Evolutionary conservation across 2,797 vertebrate species (phyloP).

Genomic region (Dendrocincla fuliginosa): DNA sequence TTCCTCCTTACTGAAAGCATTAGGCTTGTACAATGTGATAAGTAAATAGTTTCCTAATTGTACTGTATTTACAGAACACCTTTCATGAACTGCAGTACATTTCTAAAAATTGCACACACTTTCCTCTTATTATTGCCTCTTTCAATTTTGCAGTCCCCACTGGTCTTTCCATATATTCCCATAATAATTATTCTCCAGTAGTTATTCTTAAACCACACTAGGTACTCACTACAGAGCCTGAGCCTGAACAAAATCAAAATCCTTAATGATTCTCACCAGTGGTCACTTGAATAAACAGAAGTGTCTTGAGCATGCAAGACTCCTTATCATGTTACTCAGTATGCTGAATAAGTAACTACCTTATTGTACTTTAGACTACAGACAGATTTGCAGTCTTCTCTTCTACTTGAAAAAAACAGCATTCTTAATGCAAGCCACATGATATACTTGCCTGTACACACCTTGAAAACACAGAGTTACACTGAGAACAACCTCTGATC

Average conservation of each 20-base stretch:
- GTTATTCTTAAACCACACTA: background rate
- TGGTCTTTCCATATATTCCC: background rate
- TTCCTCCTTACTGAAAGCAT: background rate
- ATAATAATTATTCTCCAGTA: background rate
- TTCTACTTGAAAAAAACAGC: slow-evolving; percentile 4
- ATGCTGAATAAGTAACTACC: slow-evolving; percentile 3
- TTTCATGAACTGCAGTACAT: background rate
- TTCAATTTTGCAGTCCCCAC: background rate
- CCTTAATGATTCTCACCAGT: background rate
- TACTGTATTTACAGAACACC: background rate
- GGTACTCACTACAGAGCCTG: background rate
- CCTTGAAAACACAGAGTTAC: background rate
- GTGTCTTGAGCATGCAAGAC: background rate
- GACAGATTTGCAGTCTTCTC: background rate
- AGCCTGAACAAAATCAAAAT: slow-evolving; percentile 25
- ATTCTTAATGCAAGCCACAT: background rate
- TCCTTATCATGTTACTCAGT: slow-evolving; percentile 9
- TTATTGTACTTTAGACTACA: background rate
- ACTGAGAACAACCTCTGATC: background rate
- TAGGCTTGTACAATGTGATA: background rate
- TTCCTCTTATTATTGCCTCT: background rate
- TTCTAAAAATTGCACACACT: background rate
- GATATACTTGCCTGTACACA: background rate
- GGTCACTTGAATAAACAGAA: slow-evolving; percentile 20
- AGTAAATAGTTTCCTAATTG: background rate